These are phyloP conservation scores for Mohoua ochrocephala DNA, from an alignment of 2,113 vertebrate species.

Conservation along the genomic window DNA sequence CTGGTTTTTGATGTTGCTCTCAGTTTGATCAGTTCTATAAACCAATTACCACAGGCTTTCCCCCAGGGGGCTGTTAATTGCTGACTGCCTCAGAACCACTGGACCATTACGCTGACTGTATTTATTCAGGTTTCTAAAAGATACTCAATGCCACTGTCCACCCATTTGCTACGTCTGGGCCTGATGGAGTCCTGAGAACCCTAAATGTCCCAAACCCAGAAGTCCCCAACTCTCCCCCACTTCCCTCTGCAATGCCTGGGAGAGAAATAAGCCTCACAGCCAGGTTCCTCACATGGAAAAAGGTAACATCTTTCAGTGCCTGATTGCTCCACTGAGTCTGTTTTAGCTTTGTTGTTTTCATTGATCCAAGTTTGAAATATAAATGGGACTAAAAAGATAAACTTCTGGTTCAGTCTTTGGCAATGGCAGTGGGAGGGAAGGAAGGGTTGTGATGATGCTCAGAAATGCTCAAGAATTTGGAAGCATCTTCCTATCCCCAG, in stretches of 20 bases:
- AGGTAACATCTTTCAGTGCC: neutral
- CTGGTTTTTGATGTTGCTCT: neutral
- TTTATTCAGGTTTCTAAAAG: neutral
- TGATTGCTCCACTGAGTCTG: neutral
- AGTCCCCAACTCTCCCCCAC: rapidly evolving
- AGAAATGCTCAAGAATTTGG: neutral
- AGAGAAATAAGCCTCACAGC: neutral
- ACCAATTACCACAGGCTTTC: neutral
- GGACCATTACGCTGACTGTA: neutral
- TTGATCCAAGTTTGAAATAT: neutral
- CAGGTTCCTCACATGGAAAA: neutral
- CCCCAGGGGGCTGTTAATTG: neutral
- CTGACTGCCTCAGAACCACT: neutral
- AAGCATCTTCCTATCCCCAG: neutral
- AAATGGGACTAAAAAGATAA: neutral
- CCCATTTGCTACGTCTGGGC: neutral
- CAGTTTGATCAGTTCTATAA: neutral
- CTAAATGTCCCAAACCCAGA: neutral
- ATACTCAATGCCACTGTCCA: neutral
- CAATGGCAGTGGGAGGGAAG: neutral
- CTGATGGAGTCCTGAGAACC: neutral
- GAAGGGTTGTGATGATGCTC: neutral
- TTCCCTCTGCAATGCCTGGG: neutral
- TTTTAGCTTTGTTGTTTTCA: neutral
- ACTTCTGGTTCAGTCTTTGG: neutral